phyloP scores from a whole-genome alignment of 2,113 vertebrate species.

The Actenoides hombroni region DNA sequence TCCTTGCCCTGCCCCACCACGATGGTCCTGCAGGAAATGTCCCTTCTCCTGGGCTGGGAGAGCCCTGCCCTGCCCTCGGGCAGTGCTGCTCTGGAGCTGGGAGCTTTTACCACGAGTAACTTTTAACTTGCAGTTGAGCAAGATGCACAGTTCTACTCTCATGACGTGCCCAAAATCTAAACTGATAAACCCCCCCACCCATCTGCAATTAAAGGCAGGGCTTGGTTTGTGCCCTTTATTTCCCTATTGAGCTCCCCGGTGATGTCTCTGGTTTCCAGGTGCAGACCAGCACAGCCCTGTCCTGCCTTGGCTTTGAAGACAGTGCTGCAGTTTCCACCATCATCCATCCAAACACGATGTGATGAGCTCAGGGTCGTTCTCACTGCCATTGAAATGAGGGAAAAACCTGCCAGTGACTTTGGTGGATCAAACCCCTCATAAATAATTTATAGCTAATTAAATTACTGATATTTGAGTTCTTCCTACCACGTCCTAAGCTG shows the following conservation, averaged over 20 bases:
- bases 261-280: not conserved
- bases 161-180: conserved; percentile 3
- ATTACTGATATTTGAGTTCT: not conserved
- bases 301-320: conserved; percentile 3
- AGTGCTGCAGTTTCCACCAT: conserved; percentile 22
- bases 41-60: not conserved
- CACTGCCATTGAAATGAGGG: not conserved
- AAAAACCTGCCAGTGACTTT: not conserved
- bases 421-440: conserved; percentile 33
- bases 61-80: not conserved
- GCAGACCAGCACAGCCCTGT: not conserved
- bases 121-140: not conserved
- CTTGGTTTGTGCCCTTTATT: rapidly evolving
- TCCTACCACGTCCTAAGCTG: not conserved
- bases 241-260: not conserved
- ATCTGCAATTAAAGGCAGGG: not conserved
- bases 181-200: not conserved
- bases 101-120: not conserved
- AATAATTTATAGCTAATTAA: conserved; percentile 58
- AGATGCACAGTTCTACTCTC: not conserved
- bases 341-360: not conserved
- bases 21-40: rapidly evolving
- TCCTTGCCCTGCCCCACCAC: not conserved
- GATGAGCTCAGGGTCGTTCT: not conserved
- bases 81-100: not conserved